phyloP scores from a whole-genome alignment of 92 coral and sea anemone species.

The Parazoanthus atlanticus region DNA sequence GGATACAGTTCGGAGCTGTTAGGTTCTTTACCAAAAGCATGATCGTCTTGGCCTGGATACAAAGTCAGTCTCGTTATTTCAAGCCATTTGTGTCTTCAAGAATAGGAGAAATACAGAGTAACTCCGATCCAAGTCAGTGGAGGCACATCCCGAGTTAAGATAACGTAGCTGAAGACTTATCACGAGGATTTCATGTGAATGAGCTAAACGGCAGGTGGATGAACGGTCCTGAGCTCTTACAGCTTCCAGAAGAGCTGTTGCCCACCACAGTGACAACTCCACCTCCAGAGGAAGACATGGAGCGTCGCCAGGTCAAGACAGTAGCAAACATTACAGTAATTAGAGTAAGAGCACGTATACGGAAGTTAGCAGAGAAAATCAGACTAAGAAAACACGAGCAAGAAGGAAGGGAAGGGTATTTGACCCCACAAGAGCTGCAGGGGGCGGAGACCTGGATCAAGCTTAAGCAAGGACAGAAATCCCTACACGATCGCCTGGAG shows the following conservation, averaged over 20 bases:
- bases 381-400: background rate
- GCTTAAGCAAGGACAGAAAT: slow-evolving; percentile 51
- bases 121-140: slow-evolving; percentile 59
- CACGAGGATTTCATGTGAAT: slow-evolving; percentile 55
- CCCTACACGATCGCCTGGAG: slow-evolving; percentile 35
- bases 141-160: slow-evolving; percentile 57
- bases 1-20: slow-evolving; percentile 43
- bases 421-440: slow-evolving; percentile 49
- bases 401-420: slow-evolving; percentile 33
- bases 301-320: slow-evolving; percentile 49
- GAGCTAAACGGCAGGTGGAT: slow-evolving; percentile 58
- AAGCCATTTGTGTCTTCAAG: slow-evolving; percentile 61
- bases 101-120: slow-evolving; percentile 58
- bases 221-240: slow-evolving; percentile 62
- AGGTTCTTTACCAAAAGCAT: slow-evolving; percentile 61
- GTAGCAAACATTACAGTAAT: slow-evolving; percentile 43
- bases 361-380: slow-evolving; percentile 37
- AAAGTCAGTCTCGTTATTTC: slow-evolving; percentile 43
- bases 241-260: slow-evolving; percentile 49
- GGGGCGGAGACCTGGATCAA: slow-evolving; percentile 41
- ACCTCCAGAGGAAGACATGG: slow-evolving; percentile 50
- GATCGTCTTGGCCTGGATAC: slow-evolving; percentile 57
- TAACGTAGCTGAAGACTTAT: slow-evolving; percentile 47
- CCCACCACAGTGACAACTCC: slow-evolving; percentile 29
- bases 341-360: slow-evolving; percentile 43